phyloP scores from a whole-genome alignment of 1,140 invertebrate genomes.

The Macrobrachium nipponense region DNA sequence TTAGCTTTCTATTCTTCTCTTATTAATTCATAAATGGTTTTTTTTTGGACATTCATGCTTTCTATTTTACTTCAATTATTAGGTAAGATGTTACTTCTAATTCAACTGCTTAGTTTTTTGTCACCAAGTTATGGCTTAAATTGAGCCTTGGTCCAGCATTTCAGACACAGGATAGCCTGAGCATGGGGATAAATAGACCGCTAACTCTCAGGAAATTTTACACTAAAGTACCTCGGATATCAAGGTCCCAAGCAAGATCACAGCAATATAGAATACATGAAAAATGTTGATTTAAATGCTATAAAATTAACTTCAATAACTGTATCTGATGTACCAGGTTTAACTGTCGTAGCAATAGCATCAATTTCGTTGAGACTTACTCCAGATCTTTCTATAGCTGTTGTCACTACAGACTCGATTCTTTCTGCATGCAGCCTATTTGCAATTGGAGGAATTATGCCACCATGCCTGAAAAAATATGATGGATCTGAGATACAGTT shows the following conservation, averaged over 20 bases:
- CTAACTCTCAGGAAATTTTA: too few species aligned
- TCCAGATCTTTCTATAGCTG: conserved; percentile 77
- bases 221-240: too few species aligned
- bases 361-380: conserved; percentile 81
- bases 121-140: too few species aligned
- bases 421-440: conserved; percentile 82
- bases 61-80: too few species aligned
- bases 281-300: not conserved
- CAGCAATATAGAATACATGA: not conserved
- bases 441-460: conserved; percentile 90
- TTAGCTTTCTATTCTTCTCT: too few species aligned
- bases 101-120: too few species aligned
- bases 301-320: not conserved
- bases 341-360: conserved; percentile 91
- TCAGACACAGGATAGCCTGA: too few species aligned
- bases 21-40: too few species aligned
- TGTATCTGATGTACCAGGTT: conserved; percentile 76
- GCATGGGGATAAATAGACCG: too few species aligned
- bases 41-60: too few species aligned
- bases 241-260: not conserved
- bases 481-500: conserved; percentile 3
- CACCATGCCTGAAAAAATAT: conserved; percentile 79
- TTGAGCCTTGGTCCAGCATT: too few species aligned
- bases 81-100: too few species aligned
- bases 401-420: conserved; percentile 81